phyloP scores from a whole-genome alignment of 2,113 vertebrate genomes.

The Kobus ellipsiprymnus region DNA sequence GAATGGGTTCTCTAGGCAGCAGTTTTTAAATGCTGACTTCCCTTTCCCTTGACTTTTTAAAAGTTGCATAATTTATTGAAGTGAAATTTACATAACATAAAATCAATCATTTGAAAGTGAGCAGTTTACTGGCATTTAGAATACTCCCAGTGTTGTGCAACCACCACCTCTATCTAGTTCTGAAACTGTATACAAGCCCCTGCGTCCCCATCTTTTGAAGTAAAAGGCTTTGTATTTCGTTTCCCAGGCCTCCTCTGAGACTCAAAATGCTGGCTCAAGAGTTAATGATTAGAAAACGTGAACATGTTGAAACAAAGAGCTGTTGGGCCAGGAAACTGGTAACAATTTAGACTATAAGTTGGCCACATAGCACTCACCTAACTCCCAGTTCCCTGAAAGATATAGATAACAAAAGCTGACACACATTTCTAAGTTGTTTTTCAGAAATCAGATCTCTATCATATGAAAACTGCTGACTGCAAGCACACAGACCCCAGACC shows the following conservation, averaged over 20 bases:
- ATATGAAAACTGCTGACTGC: neutral
- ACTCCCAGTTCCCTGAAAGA: neutral
- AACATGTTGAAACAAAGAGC: neutral
- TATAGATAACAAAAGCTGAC: neutral
- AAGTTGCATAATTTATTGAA: neutral
- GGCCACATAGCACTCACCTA: neutral
- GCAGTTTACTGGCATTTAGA: neutral
- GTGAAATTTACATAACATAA: neutral
- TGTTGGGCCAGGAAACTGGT: neutral
- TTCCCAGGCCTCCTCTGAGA: neutral
- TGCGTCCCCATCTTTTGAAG: neutral
- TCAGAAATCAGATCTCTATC: neutral
- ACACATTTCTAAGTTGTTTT: neutral
- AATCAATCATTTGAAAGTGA: neutral
- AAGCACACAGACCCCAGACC: neutral
- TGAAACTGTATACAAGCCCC: neutral
- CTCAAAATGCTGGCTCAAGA: neutral
- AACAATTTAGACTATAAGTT: neutral
- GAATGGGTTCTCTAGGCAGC: neutral
- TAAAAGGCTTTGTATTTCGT: neutral
- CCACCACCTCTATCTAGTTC: neutral
- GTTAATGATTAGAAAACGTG: neutral
- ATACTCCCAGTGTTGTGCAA: neutral
- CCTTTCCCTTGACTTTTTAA: neutral
- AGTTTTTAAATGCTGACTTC: neutral